phyloP scores from a whole-genome alignment of 2,888 invertebrate genomes.

The Esperia sulphurella region DNA sequence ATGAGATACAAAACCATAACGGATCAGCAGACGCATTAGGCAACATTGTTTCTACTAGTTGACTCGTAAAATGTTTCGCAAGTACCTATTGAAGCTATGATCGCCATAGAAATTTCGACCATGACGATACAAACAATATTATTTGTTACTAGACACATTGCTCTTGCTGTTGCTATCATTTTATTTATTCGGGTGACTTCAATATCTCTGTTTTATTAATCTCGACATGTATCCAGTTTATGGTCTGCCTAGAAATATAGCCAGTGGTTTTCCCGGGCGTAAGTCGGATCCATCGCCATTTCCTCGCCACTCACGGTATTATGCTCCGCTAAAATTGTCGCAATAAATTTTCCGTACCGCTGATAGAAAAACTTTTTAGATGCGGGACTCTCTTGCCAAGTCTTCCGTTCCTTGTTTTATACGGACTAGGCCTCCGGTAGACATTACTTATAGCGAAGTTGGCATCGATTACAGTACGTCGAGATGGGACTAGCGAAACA shows the following conservation, averaged over 20 bases:
- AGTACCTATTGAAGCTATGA: too few species aligned
- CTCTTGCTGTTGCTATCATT: neutral
- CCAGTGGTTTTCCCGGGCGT: neutral
- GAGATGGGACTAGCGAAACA: constrained; percentile 23
- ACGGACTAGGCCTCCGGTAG: constrained; percentile 17
- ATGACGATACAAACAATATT: constrained; percentile 13
- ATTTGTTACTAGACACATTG: neutral
- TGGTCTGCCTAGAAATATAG: neutral
- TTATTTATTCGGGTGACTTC: too few species aligned
- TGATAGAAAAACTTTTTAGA: constrained; percentile 61
- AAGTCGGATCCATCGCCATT: constrained; percentile 2
- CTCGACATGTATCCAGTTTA: neutral
- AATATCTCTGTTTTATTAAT: neutral
- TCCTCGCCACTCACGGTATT: constrained; percentile 19
- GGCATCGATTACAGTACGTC: constrained; percentile 28
- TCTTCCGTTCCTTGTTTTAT: constrained; percentile 26
- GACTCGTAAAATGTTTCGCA: too few species aligned
- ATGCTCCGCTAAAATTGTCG: constrained; percentile 44
- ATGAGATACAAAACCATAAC: too few species aligned
- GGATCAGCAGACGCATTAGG: too few species aligned
- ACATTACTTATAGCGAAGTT: constrained; percentile 16
- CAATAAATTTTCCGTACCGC: constrained; percentile 46
- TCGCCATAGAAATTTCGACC: neutral
- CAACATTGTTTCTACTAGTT: too few species aligned
- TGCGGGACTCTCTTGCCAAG: constrained; percentile 33